Evolutionary conservation across 2,888 invertebrate genomes (phyloP), one percentile per base, ranked within the genome.

Genomic region (Brachyptera risi): DNA sequence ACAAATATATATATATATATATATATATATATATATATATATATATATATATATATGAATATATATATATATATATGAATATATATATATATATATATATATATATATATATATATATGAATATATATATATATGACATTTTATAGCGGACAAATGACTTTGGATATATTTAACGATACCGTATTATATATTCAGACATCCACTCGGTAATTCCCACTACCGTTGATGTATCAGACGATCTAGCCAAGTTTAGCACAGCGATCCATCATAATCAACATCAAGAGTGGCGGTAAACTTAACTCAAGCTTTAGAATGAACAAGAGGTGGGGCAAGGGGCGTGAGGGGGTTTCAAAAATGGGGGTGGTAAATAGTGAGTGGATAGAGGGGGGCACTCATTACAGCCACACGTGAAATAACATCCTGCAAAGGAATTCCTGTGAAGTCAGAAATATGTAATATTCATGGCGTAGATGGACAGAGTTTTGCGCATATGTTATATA

Each of bases 221-320:
- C n/a, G n/a, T n/a, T n/a, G n/a, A n/a, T n/a, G n/a, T n/a, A n/a
- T n/a, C n/a, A n/a, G n/a, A n/a, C 42, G 42, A 42, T 42, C 3
- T 21, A 42, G 17, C 42, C 17, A 42, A n/a, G 54, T 42, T 27
- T 19, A 51, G 26, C 54, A 27, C 27, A 24, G 26, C 50, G 26
- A 60, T 60, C 59, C 42, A 38, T 60, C 59, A 60, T 60, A 60
- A 60, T 60, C 54, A 60, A 60, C 54, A 60, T 60, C 42, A 60
- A 42, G 54, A 24, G 47, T 23, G 47, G 47, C 47, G 21, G 23
- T 24, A 24, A 47, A 42, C 42, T 42, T 42, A 42, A 15, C 42
- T 42, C 42, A 15, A 21, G 42, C 42, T 42, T 15, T 42, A 19
- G 19, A 42, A 42, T 21, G 42, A 17, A 19, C 17, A 17, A 17